These are phyloP conservation scores for Xestia sexstrigata DNA, from an alignment of 2,888 invertebrate genomes.

Conservation along the genomic window DNA sequence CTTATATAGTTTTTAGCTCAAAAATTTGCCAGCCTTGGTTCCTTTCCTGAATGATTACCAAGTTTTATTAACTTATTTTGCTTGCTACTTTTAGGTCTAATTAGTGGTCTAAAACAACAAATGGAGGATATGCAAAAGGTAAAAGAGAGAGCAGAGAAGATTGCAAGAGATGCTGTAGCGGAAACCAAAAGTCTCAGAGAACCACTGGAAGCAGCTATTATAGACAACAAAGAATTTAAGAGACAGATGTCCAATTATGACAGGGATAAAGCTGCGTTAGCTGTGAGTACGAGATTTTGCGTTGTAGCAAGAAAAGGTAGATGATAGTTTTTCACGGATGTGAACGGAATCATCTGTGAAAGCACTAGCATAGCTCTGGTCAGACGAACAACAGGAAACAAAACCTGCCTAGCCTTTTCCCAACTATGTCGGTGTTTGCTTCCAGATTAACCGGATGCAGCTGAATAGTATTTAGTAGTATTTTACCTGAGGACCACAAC, in stretches of 20 bases:
- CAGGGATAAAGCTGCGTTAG: slow-evolving; percentile 95
- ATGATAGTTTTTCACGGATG: no score
- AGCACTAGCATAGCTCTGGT: no score
- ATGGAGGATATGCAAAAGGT: slow-evolving; percentile 94
- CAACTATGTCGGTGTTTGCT: no score
- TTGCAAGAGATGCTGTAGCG: slow-evolving; percentile 91
- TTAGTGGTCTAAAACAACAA: slow-evolving; percentile 95
- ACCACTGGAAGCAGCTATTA: slow-evolving; percentile 93
- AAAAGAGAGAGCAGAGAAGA: slow-evolving; percentile 94
- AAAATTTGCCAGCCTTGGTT: no score
- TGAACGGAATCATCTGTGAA: no score
- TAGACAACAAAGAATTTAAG: slow-evolving; percentile 93
- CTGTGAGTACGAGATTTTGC: slow-evolving; percentile 80
- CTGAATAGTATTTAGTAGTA: no score
- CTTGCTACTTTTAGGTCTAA: slow-evolving; percentile 88
- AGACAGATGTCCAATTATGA: slow-evolving; percentile 96
- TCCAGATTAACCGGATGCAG: no score
- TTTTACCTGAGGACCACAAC: no score
- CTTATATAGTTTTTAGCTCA: background rate
- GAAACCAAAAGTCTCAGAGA: slow-evolving; percentile 94
- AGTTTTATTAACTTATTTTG: background rate
- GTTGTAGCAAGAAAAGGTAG: no score
- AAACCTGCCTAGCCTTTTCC: no score
- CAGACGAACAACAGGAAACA: no score
- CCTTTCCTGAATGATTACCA: background rate